Evolutionary conservation across 2,113 vertebrate genomes (phyloP), one percentile per base, ranked within the genome.

Genomic region (Pyxicephalus adspersus): DNA sequence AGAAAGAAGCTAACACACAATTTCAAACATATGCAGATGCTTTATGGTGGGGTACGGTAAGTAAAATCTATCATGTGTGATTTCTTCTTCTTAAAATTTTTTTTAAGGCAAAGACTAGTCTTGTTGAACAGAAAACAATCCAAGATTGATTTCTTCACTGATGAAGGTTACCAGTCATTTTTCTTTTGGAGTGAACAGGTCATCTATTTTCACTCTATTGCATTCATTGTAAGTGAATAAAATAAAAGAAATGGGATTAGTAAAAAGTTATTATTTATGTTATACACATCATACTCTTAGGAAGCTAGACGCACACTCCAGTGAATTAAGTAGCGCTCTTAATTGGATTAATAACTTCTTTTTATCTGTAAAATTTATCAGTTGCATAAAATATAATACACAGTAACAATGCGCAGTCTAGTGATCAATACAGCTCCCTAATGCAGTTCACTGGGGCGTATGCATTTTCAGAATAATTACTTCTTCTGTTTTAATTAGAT

Each of bases 31-130:
- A 99, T 26, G 98, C 98, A 63, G 98, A 99, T 84, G 97, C 98
- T 81, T 90, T 99, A 83, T 99, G 98, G 97, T 99, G 97, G 97
- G 97, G 97, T 86, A 99, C 96, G 83, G 97, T 99, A 92, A 96
- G 97, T 94, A 87, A 55, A 64, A 84, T 73, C 63, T 57, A 58
- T 75, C 25, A 25, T 50, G 18, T 54, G 26, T 55, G n/a, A n/a
- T n/a, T n/a, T n/a, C n/a, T n/a, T n/a, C n/a, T n/a, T n/a, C n/a
- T 64, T 20, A n/a, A 31, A n/a, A 51, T 34, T 23, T 71, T 61
- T 11, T 63, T 38, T 26, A 25, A 64, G 23, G 2, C 58, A 84
- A 81, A 67, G 75, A 58, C 58, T 64, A 15, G 52, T 4, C 23
- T 18, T 20, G 50, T 67, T 85, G 5, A 38, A 78, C 83, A 71